Evolutionary conservation across 2,888 invertebrate species (phyloP), one percentile per base, ranked within the genome.

Genomic region (Drosophila kokeensis): DNA sequence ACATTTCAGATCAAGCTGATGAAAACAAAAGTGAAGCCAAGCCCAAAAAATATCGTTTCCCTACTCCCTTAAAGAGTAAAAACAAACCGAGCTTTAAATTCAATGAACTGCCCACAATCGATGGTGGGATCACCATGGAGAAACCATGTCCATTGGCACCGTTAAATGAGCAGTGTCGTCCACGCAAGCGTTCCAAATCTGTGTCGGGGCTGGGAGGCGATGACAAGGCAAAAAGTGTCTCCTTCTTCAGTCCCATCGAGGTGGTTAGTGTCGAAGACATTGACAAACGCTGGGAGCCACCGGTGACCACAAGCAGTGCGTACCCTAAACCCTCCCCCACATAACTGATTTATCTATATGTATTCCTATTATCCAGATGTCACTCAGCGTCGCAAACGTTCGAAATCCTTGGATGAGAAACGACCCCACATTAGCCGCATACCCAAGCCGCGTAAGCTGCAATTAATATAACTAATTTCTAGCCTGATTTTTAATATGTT

Each of bases 311-410:
- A 6, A 76, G 34, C 18, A 67, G 91, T 91, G 78, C 82, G 87
- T 82, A 45, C n/a, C 24, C 21, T 42, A 21, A 42, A 42, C 21
- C 11, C 0, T 2, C 0, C 8, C 18, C 38, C 18, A 8, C 18
- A 2, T 38, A 38, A 45, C 15, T 15, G 24, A 45, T 24, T 8
- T 36, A 8, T 34, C 6, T 6, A 52, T 13, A 21, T 24, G 0
- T 27, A 13, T 38, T 38, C n/a, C 27, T n/a, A 55, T 29, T 15
- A 15, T 42, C 24, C 34, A 93, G 93, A 88, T 82, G 73, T 92
- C 2, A 92, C 92, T 4, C 76, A 77, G 18, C 84, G 92, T 4
- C 92, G 92, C 24, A 92, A 89, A 49, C 88, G 93, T 7, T 92
- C 93, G 0, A 59, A 83, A 6, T 93, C 93, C 0, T 67, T 91